Conservation (phyloP, 1,140 invertebrate genomes). For the Stratiolaelaps scimitus region DNA sequence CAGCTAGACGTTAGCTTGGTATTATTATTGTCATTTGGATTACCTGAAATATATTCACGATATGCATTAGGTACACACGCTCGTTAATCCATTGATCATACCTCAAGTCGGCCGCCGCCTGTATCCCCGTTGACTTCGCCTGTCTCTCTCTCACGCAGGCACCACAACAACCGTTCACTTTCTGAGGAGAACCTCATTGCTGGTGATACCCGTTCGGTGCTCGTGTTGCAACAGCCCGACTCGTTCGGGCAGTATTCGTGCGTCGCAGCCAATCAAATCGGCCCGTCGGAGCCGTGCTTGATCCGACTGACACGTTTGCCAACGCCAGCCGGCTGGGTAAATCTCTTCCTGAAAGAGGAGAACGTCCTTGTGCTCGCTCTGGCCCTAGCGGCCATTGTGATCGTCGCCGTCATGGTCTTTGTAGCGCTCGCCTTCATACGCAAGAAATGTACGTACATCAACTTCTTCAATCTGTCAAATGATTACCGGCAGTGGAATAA, state of each 20-base stretch:
- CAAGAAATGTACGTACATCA: constrained; percentile 14
- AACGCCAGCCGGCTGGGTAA: constrained; percentile 36
- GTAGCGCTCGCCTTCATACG: constrained; percentile 34
- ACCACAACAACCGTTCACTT: constrained; percentile 21
- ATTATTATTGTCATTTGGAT: no score
- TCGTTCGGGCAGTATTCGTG: constrained; percentile 35
- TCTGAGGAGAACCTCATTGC: constrained; percentile 26
- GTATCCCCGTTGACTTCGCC: no score
- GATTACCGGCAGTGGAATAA: no score
- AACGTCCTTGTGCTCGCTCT: constrained; percentile 37
- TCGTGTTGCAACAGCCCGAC: constrained; percentile 21
- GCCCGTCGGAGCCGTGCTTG: constrained; percentile 35
- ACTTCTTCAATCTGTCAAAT: no score
- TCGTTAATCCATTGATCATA: no score
- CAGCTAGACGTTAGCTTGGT: no score
- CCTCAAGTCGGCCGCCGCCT: no score
- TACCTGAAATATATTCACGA: no score
- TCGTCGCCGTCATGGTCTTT: constrained; percentile 34
- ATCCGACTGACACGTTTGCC: constrained; percentile 31
- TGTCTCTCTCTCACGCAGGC: constrained; percentile 1
- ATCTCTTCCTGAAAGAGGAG: constrained; percentile 35
- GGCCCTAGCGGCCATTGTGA: constrained; percentile 34
- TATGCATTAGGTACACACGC: no score
- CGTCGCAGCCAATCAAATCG: constrained; percentile 36
- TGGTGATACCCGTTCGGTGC: constrained; percentile 24